Base-by-base conservation (phyloP, 2,888 invertebrate genomes). In the Spodoptera picta region DNA sequence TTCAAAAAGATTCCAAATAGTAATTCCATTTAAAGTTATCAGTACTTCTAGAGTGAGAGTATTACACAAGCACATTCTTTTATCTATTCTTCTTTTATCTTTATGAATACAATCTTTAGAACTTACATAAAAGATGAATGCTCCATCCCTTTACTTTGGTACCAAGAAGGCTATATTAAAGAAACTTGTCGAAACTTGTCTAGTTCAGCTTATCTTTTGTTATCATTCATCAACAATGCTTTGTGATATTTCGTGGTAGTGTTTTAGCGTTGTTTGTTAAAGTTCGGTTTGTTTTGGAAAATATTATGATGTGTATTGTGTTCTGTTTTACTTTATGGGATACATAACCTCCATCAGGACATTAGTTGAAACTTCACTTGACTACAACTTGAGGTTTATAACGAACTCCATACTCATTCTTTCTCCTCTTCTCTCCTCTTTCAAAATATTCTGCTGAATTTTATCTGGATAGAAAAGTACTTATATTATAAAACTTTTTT, bases 141-240 rank as follows among this genome's bases (percentile, higher is more conserved):
- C n/a, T 45, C 44, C 52, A 60, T 53, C 65, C 71, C 68, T 60
- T 75, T 75, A 68, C 78, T 50, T 52, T 12, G 48, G 23, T 5
- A 62, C 43, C 59, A 46, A 19, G 52, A n/a, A 66, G 59, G 19
- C 42, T 46, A 44, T 78, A 78, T 76, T 75, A 78, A 47, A 48
- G 42, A 64, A 75, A 66, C 44, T 65, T 75, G 31, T 54, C n/a
- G 19, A 59, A 75, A 57, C 57, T 69, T 53, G 0, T 44, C 43
- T 59, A 68, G 62, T 69, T 72, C 44, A 56, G 46, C 42, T 64
- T 61, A 49, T 65, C 74, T 56, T 59, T 75, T 77, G 77, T 36
- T 36, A 36, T 36, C 36, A 36, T 36, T 77, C 58, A 41, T 58
- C 23, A 74, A 73, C 50, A 69, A 70, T 63, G 46, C 42, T 45